phyloP scores from a whole-genome alignment of 2,888 invertebrate genomes.

The Yponomeuta malinellus region DNA sequence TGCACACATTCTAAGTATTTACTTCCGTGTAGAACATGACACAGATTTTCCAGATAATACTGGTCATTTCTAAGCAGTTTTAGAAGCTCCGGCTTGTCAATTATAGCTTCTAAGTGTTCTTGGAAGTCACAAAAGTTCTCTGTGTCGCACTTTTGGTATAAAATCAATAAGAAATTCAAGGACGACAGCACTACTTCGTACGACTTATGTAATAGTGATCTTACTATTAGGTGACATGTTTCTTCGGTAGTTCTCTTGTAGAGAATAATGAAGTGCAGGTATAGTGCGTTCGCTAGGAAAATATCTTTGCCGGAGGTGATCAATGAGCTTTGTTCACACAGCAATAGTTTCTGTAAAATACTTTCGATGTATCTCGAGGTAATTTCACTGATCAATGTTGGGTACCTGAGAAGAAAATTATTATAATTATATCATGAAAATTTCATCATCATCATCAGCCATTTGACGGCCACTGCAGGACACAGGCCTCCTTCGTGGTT shows the following conservation, averaged over 20 bases:
- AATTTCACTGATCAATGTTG: constrained; percentile 28
- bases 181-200: constrained; percentile 39
- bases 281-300: constrained; percentile 38
- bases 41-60: constrained; percentile 33
- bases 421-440: no score
- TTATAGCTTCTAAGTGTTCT: constrained; percentile 32
- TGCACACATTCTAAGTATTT: constrained; percentile 49
- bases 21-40: constrained; percentile 30
- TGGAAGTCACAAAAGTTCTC: constrained; percentile 31
- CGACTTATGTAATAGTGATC: constrained; percentile 29
- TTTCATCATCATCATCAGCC: no score
- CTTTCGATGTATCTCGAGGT: constrained; percentile 26
- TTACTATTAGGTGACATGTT: constrained; percentile 24
- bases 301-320: constrained; percentile 39
- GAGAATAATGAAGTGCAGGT: constrained; percentile 29
- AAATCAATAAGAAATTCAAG: constrained; percentile 37
- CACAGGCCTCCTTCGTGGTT: no score
- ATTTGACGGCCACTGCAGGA: no score
- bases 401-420: constrained; percentile 37
- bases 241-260: constrained; percentile 23
- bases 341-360: constrained; percentile 32
- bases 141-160: constrained; percentile 30
- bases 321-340: constrained; percentile 21
- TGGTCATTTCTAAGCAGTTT: constrained; percentile 24
- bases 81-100: constrained; percentile 24